Percentiles rank a stretch among this genome's conserved stretches.
Evolutionary conservation across 2,113 vertebrate species (phyloP).

Genomic region (Eclectus roratus): DNA sequence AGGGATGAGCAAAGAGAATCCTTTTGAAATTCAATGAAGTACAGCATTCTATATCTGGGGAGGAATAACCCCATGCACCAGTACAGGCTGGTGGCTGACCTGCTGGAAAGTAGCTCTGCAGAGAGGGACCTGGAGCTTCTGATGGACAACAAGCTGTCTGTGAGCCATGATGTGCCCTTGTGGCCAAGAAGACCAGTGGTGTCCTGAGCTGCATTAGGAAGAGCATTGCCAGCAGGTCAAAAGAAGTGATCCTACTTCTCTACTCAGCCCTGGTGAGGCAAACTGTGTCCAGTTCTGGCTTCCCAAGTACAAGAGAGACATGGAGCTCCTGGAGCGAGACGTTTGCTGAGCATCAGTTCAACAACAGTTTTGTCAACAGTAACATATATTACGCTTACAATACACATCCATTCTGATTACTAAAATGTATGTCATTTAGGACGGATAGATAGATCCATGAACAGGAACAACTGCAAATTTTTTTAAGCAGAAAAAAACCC

Average conservation of each 20-base stretch:
- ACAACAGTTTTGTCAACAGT: neutral
- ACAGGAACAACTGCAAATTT: neutral
- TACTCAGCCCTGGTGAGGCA: neutral
- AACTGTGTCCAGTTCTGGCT: neutral
- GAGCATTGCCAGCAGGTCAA: neutral
- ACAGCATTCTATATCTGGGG: neutral
- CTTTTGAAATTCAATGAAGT: neutral
- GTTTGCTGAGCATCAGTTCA: neutral
- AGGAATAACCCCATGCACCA: neutral
- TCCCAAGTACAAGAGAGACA: neutral
- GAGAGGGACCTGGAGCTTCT: neutral
- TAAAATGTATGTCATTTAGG: neutral
- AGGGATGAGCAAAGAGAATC: neutral
- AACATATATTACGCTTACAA: neutral
- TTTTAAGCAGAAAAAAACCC: neutral
- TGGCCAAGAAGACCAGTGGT: neutral
- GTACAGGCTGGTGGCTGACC: neutral
- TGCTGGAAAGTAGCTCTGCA: neutral
- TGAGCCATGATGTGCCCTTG: neutral
- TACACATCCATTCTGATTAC: neutral
- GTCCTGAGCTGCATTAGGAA: neutral
- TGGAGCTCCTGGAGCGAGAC: neutral
- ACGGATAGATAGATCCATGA: neutral
- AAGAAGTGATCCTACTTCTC: neutral
- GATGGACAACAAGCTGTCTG: neutral